Conservation (phyloP, 2,888 invertebrate species). For the Hypselothyrea guttata region DNA sequence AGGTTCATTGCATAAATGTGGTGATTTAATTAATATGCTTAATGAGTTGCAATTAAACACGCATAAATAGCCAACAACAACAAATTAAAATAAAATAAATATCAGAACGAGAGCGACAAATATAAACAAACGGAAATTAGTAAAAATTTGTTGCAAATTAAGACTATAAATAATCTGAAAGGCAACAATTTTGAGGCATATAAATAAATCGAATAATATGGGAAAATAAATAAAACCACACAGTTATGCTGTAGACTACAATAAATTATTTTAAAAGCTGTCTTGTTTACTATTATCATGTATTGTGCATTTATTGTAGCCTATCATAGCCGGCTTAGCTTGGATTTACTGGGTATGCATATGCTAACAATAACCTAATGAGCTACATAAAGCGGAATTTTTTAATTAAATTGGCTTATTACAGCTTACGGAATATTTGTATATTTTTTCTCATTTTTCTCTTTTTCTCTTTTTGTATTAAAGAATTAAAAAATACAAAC, state of each 20-base stretch:
- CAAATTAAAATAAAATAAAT: conserved; percentile 23
- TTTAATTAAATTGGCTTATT: too few species aligned
- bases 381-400: too few species aligned
- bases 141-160: conserved; percentile 58
- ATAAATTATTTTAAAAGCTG: too few species aligned
- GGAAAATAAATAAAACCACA: conserved; percentile 3
- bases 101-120: conserved; percentile 35
- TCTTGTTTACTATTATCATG: too few species aligned
- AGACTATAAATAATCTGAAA: conserved; percentile 45
- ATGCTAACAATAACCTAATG: background rate
- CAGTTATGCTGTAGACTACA: too few species aligned
- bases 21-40: conserved; percentile 77
- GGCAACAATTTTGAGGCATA: conserved; percentile 14
- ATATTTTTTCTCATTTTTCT: too few species aligned
- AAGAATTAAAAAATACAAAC: too few species aligned
- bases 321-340: background rate
- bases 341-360: background rate
- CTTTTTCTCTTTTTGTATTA: too few species aligned
- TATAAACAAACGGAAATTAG: conserved; percentile 62
- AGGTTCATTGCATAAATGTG: conserved; percentile 69
- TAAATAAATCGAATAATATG: conserved; percentile 32
- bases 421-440: too few species aligned
- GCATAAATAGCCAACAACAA: conserved; percentile 48
- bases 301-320: too few species aligned
- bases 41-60: conserved; percentile 76